phyloP scores from a whole-genome alignment of 2,888 invertebrate species.

The Folsomia manolachei region DNA sequence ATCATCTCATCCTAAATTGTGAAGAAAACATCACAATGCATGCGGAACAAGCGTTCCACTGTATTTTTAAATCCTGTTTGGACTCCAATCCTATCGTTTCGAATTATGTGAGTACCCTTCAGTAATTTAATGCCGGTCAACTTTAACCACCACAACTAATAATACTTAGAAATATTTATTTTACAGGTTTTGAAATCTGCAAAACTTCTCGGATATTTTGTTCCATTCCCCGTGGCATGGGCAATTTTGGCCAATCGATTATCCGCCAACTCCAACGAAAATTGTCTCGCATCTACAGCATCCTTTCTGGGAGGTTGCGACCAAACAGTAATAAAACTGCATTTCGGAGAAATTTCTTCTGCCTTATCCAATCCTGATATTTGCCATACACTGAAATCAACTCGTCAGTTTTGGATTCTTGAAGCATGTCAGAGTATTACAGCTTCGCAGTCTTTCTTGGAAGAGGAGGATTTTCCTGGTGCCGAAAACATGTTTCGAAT shows the following conservation, averaged over 20 bases:
- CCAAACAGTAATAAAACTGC: slow-evolving; percentile 55
- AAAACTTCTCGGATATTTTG: slow-evolving; percentile 73
- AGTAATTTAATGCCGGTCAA: no score
- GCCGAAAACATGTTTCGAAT: slow-evolving; percentile 53
- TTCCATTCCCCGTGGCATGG: slow-evolving; percentile 64
- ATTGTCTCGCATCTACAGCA: slow-evolving; percentile 63
- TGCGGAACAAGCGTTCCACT: slow-evolving; percentile 61
- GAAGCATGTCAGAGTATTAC: slow-evolving; percentile 61
- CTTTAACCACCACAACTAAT: no score
- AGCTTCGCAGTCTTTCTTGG: slow-evolving; percentile 32
- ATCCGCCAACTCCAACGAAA: slow-evolving; percentile 54
- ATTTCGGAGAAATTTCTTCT: slow-evolving; percentile 61
- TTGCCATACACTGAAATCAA: slow-evolving; percentile 56
- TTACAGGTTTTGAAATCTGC: slow-evolving; percentile 61
- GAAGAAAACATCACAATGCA: slow-evolving; percentile 73
- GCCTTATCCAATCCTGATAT: slow-evolving; percentile 63
- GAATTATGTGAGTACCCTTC: slow-evolving; percentile 57
- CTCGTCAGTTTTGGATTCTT: slow-evolving; percentile 60
- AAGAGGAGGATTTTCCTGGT: neutral
- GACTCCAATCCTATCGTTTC: slow-evolving; percentile 52
- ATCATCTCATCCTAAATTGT: slow-evolving; percentile 68
- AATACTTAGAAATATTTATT: no score
- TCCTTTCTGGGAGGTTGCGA: slow-evolving; percentile 64
- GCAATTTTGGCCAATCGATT: slow-evolving; percentile 51
- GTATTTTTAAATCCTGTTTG: slow-evolving; percentile 57